A percentile compares a stretch with the other conserved stretches of the same genome.
phyloP scores from a whole-genome alignment of 2,113 vertebrate genomes.

The Malurus melanocephalus region DNA sequence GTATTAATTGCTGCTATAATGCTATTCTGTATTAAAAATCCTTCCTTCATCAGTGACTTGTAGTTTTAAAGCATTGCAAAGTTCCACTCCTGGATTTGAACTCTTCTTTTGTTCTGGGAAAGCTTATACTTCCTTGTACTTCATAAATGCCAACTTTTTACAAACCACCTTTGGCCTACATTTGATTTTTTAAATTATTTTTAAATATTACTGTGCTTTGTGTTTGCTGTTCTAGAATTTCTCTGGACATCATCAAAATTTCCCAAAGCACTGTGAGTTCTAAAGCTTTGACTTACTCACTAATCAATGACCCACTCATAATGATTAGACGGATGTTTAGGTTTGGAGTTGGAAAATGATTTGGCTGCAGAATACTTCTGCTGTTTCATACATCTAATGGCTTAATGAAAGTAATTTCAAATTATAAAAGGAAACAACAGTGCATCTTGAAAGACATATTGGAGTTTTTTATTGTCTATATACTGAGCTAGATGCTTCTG shows the following conservation, averaged over 20 bases:
- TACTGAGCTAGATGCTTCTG: neutral
- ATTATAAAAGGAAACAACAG: neutral
- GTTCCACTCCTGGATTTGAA: neutral
- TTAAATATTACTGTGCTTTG: neutral
- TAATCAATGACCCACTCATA: neutral
- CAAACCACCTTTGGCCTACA: neutral
- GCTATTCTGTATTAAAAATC: neutral
- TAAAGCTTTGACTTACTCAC: neutral
- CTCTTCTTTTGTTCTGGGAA: neutral
- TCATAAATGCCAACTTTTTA: neutral
- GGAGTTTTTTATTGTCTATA: neutral
- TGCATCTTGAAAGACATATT: neutral
- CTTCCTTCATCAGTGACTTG: neutral
- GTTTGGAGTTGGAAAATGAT: neutral
- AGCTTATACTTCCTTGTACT: neutral
- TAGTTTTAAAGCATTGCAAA: neutral
- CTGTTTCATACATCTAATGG: neutral
- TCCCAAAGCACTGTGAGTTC: neutral
- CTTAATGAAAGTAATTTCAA: neutral
- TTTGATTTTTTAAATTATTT: neutral
- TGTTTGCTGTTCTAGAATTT: neutral
- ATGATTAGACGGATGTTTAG: neutral
- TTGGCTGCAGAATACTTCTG: neutral
- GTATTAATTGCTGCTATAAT: neutral
- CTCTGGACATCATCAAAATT: neutral